phyloP scores from a whole-genome alignment of 2,888 invertebrate species.

The Strigamia crassipes region DNA sequence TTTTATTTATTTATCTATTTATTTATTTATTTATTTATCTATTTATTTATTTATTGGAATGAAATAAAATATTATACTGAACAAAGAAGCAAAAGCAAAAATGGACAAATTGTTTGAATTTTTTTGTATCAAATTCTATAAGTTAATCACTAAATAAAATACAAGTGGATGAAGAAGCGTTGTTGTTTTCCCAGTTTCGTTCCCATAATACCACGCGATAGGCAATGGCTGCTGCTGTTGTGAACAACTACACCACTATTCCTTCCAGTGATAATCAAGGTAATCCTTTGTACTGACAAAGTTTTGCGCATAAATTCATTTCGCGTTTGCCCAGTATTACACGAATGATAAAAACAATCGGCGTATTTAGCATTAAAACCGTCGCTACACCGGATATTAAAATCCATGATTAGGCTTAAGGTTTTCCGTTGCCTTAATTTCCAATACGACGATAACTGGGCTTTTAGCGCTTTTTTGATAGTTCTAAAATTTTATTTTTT shows the following conservation, averaged over 20 bases:
- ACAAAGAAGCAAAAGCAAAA: too few relatives aligned
- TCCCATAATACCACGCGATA: not conserved
- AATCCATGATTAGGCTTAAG: not conserved
- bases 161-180: not conserved
- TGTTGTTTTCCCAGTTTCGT: not conserved
- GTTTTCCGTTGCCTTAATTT: not conserved
- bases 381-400: not conserved
- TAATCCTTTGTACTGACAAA: not conserved
- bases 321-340: not conserved
- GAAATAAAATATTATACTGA: too few relatives aligned
- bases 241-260: not conserved
- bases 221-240: not conserved
- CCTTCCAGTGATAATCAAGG: constrained; percentile 11
- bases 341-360: not conserved
- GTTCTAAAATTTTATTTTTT: not conserved
- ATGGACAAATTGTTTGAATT: too few relatives aligned
- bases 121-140: too few relatives aligned
- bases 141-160: too few relatives aligned
- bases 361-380: not conserved
- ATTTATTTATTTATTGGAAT: not conserved
- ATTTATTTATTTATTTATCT: not conserved
- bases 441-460: not conserved
- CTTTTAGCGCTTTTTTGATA: not conserved
- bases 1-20: not conserved
- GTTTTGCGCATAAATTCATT: not conserved